Percentiles rank a stretch among this genome's conserved stretches.
These are phyloP conservation scores for Panonychus citri DNA, from an alignment of 1,140 invertebrate genomes.

Conservation along the genomic window DNA sequence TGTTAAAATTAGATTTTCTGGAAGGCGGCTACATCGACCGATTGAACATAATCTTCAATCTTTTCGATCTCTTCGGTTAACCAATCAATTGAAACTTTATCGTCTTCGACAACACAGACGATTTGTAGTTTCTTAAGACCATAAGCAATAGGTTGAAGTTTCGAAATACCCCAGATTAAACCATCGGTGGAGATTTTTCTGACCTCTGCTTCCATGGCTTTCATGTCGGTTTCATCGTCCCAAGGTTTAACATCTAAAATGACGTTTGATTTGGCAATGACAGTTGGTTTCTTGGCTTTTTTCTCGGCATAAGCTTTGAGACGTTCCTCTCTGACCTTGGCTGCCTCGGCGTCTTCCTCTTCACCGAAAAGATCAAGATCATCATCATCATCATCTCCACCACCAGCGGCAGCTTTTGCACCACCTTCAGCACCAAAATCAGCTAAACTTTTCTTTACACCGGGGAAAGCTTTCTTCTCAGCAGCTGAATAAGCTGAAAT, in stretches of 20 bases:
- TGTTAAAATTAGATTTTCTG: conserved; percentile 65
- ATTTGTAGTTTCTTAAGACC: conserved; percentile 87
- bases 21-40: conserved; percentile 84
- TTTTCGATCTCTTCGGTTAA: conserved; percentile 66
- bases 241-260: conserved; percentile 88
- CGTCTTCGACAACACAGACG: conserved; percentile 80
- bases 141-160: conserved; percentile 76
- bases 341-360: conserved; percentile 56
- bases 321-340: conserved; percentile 51
- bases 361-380: conserved; percentile 81
- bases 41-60: conserved; percentile 76
- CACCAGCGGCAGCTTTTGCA: conserved; percentile 17
- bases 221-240: conserved; percentile 91
- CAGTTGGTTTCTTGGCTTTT: conserved; percentile 66
- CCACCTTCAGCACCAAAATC: conserved; percentile 5
- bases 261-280: conserved; percentile 84
- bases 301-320: conserved; percentile 70
- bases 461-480: conserved; percentile 3
- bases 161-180: conserved; percentile 74
- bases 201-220: conserved; percentile 52
- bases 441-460: conserved; percentile 6
- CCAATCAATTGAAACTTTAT: conserved; percentile 66
- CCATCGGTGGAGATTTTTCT: conserved; percentile 58
- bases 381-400: conserved; percentile 38
- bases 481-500: background rate